Conservation (phyloP, 2,113 vertebrate genomes). For the Prunella fulvescens region DNA sequence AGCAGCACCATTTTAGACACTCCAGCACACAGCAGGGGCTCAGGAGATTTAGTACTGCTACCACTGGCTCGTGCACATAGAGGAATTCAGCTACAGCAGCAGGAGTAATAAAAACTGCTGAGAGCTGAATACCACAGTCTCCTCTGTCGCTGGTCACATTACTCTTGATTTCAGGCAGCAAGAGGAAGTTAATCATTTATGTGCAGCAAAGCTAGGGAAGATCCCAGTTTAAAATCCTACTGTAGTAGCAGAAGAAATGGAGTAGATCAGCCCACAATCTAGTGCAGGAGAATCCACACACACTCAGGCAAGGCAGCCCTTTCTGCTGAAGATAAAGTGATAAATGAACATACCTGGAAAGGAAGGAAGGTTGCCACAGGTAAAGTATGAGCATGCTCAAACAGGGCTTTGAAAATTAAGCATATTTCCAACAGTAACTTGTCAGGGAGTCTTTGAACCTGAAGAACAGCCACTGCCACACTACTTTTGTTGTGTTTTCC, state of each 20-base stretch:
- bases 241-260: background rate
- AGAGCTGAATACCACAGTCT: background rate
- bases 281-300: background rate
- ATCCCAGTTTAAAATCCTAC: background rate
- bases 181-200: constrained; percentile 13
- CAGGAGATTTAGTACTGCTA: background rate
- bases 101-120: background rate
- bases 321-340: background rate
- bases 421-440: background rate
- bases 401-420: background rate
- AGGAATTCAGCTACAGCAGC: background rate
- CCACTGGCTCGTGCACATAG: background rate
- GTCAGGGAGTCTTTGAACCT: background rate
- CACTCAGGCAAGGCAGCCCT: background rate
- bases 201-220: background rate
- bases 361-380: background rate
- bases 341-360: background rate
- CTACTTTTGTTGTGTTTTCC: background rate
- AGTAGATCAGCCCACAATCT: background rate
- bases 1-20: background rate
- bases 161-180: background rate
- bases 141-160: background rate
- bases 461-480: background rate
- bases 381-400: background rate
- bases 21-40: background rate